A percentile compares a stretch with the other conserved stretches of the same genome.
These are phyloP conservation scores for Exaiptasia diaphana DNA, from an alignment of 64 coral and sea anemone species.

Conservation along the genomic window DNA sequence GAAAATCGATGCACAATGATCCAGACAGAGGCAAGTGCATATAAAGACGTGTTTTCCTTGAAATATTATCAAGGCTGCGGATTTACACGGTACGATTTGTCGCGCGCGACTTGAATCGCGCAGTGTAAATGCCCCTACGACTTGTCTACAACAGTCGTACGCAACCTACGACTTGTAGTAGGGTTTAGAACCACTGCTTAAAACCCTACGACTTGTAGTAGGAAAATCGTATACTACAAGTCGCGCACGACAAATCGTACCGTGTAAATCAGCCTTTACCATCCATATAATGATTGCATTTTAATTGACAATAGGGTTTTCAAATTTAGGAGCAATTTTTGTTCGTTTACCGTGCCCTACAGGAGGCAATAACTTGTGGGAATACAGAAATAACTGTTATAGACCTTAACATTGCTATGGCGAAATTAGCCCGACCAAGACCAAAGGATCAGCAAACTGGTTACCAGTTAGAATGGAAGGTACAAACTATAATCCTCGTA, in stretches of 20 bases:
- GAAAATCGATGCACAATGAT: not conserved
- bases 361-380: constrained; percentile 71
- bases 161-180: not conserved
- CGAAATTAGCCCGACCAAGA: not conserved
- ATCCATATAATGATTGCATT: too few species aligned
- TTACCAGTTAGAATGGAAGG: constrained; percentile 58
- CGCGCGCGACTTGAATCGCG: too few species aligned
- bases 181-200: not conserved
- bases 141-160: not conserved
- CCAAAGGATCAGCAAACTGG: constrained; percentile 37
- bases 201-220: not conserved
- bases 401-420: constrained; percentile 16
- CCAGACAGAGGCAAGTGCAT: constrained; percentile 4
- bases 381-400: constrained; percentile 61
- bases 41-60: not conserved
- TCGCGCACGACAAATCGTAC: too few species aligned
- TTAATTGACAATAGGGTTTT: too few species aligned
- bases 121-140: too few species aligned
- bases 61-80: not conserved
- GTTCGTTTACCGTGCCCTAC: constrained; percentile 62
- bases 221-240: too few species aligned
- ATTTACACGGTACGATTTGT: not conserved
- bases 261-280: too few species aligned
- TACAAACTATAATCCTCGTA: not conserved
- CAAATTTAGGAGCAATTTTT: constrained; percentile 83